Base-by-base conservation (phyloP, 2,797 vertebrate genomes). In the Pangasius krempfi region DNA sequence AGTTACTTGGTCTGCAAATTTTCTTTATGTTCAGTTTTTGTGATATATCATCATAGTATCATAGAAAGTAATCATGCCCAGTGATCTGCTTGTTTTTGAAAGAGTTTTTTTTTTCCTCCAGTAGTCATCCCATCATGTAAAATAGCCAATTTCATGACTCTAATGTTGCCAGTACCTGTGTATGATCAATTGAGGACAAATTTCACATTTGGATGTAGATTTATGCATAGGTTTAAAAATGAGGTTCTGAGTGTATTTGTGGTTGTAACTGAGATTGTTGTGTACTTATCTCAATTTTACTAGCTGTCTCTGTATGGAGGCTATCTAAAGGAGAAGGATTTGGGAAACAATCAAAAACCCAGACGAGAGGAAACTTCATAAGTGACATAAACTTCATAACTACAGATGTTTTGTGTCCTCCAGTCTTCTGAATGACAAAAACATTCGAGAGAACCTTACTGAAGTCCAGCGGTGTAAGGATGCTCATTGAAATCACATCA, bases 191-290 rank as follows among this genome's bases (percentile, higher is more conserved):
- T 91, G 87, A 90, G 86, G 80, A 87, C 18, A 85, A 91, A 93
- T 94, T 93, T 94, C 56, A 92, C 87, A 94, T 95, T 94, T 94
- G 92, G 89, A 95, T 95, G 94, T 91, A 95, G 95, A 96, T 95
- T 95, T 94, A 94, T 95, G 93, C 94, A 95, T 95, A 94, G 93
- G 92, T 91, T 95, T 93, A 93, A 94, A 94, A 94, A 95, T 93
- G 91, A 95, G 93, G 91, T 88, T 87, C 86, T 86, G 89, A 90
- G 87, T 86, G 91, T 83, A 89, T 88, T 62, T 66, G 84, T 85
- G 86, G 90, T 91, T 94, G 89, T 94, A 93, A 94, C 93, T 92
- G 90, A 92, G 86, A 92, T 92, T 92, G 88, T 68, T n/a, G 93
- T 92, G 92, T 91, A 91, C 93, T 93, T 89, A 89, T 93, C 91